Evolutionary conservation across 2,888 invertebrate genomes (phyloP), one percentile per base, ranked within the genome.

Genomic region (Oligia fasciuncula): DNA sequence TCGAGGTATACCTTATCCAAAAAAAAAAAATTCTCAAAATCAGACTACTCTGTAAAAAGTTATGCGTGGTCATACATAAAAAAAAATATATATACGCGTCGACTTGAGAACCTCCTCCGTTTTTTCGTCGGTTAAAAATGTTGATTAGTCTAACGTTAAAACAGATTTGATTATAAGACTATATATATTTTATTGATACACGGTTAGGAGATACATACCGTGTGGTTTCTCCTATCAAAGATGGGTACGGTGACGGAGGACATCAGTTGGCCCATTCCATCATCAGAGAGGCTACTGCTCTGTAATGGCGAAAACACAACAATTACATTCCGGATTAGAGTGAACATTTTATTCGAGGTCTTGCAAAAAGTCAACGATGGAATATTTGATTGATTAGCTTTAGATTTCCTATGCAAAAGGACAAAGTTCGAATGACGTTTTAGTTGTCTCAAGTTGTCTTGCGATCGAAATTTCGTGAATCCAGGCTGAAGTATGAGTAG

Each of bases 211-310:
- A n/a, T 14, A 89, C 89, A 87, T 97, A 98, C 98, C 94, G 99
- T 98, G 96, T 98, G 98, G 95, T 99, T 99, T 94, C 98, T 98
- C 93, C 98, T 98, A 97, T 99, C 99, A 96, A 99, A 99, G 90
- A 99, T 99, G 62, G 99, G 99, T 87, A 99, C 98, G 75, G 99
- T 98, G 84, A 99, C 99, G 75, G 99, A 99, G 76, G 99, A 99
- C 98, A 99, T 99, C 85, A 99, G 97, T 89, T 99, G 98, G 54
- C 98, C 98, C 93, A 98, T 97, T 82, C 97, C 97, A 87, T 98
- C 97, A 88, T 97, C 97, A 62, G 97, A 97, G 77, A 98, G 97
- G 93, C 97, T 97, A 92, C 97, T 98, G 88, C 98, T 98, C 98
- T 98, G 95, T 93, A 89, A 90, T 77, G 11, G 73, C 17, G 73